phyloP scores from a whole-genome alignment of 1,140 invertebrate genomes.

The Listronotus oregonensis region DNA sequence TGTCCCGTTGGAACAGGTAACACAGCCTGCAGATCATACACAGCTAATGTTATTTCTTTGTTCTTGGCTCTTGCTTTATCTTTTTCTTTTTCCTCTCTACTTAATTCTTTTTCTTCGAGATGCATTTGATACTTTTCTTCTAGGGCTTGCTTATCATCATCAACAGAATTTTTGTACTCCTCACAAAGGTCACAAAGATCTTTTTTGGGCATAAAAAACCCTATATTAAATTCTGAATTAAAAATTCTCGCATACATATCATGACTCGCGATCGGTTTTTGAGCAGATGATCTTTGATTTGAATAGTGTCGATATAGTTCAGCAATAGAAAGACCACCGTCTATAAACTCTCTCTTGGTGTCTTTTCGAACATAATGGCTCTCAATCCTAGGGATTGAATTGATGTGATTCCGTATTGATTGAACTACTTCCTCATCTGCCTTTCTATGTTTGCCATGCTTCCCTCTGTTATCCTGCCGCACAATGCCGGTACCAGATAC shows the following conservation, averaged over 20 bases:
- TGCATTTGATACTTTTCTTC: too few relatives aligned
- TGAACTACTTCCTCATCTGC: conserved; percentile 35
- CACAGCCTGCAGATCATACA: too few relatives aligned
- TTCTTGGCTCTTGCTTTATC: too few relatives aligned
- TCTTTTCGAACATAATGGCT: conserved; percentile 37
- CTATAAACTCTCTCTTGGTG: conserved; percentile 49
- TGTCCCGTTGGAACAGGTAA: too few relatives aligned
- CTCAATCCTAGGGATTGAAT: conserved; percentile 52
- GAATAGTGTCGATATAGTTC: conserved; percentile 50
- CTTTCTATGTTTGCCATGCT: conserved; percentile 36
- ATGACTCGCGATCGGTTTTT: conserved; percentile 40
- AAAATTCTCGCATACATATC: conserved; percentile 50
- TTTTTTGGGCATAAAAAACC: too few relatives aligned
- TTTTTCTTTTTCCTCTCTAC: too few relatives aligned
- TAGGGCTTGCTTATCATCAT: too few relatives aligned
- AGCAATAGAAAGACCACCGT: conserved; percentile 46
- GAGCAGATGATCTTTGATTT: conserved; percentile 38
- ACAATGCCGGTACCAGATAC: background rate
- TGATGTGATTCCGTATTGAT: conserved; percentile 38
- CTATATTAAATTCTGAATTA: conserved; percentile 51
- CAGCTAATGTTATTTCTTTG: too few relatives aligned
- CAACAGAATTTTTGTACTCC: too few relatives aligned
- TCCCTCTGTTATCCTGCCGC: conserved; percentile 36
- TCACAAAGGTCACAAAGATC: too few relatives aligned
- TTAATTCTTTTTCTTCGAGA: too few relatives aligned